These are phyloP conservation scores for Corythaixoides concolor DNA, from an alignment of 2,113 vertebrate genomes.

Conservation along the genomic window DNA sequence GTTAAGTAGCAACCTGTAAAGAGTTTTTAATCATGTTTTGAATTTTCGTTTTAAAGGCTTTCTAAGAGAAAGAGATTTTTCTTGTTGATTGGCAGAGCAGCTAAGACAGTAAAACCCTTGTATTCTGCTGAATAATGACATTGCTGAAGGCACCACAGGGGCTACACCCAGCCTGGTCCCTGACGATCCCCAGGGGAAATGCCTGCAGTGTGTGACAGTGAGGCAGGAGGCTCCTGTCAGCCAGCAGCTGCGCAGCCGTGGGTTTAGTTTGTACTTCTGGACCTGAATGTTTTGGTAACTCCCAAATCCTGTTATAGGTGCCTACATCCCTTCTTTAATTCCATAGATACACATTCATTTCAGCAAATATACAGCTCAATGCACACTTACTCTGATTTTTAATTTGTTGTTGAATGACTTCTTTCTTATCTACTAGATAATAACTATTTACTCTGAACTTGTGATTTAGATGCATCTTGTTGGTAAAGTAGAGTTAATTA, in stretches of 20 bases:
- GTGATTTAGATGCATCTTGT: not conserved
- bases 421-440: not conserved
- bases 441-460: not conserved
- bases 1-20: not conserved
- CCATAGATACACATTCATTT: not conserved
- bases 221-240: not conserved
- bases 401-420: not conserved
- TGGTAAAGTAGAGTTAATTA: not conserved
- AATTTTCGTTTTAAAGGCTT: not conserved
- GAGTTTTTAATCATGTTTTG: not conserved
- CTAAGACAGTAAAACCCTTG: not conserved
- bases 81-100: not conserved
- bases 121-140: not conserved
- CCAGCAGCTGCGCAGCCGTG: not conserved
- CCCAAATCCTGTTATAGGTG: not conserved
- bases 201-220: rapidly evolving
- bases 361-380: not conserved
- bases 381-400: not conserved
- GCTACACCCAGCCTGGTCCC: not conserved
- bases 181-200: not conserved
- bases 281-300: not conserved
- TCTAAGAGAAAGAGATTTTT: not conserved
- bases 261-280: not conserved
- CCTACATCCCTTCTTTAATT: not conserved
- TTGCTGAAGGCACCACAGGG: not conserved